Evolutionary conservation across 1,140 invertebrate genomes (phyloP), one percentile per base, ranked within the genome.

Genomic region (Apis cerana): DNA sequence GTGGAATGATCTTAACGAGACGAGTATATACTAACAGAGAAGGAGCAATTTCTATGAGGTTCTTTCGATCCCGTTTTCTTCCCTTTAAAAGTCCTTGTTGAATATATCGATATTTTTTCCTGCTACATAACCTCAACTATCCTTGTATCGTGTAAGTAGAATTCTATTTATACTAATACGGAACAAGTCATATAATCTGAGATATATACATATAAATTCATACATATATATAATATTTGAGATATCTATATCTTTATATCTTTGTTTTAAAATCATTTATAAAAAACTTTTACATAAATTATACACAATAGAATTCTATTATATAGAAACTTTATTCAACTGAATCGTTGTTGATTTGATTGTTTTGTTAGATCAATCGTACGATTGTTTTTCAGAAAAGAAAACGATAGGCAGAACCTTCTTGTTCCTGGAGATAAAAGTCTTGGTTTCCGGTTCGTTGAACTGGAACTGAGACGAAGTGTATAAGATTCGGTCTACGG

Each of bases 51-150:
- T 23, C 61, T 58, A 56, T 54, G 11, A 65, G 83, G 33, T 71
- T 58, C 87, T 88, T 88, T 86, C 85, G 86, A 88, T 88, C 87
- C 86, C 87, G 87, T 88, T 88, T 87, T 77, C 86, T 81, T 88
- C 58, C 84, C 85, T 68, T 75, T 65, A 71, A 87, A 70, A 88
- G 85, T 80, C 82, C 82, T 77, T 76, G 48, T 72, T 80, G 61
- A 43, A 72, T 75, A 67, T 69, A 54, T 43, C 27, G 27, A 58
- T 71, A 65, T 71, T 70, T 68, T 77, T 54, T 54, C 5, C 8
- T 43, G 0, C 33, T 43, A 43, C 33, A 43, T 43, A 43, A 43
- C 67, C 19, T 12, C 52, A 8, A 10, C 33, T 33, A 1, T 19
- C 48, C 1, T 13, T 33, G 33, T 33, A 33, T 33, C 33, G 7